A percentile compares a stretch with the other conserved stretches of the same genome.
Conservation (phyloP, 2,113 vertebrate species). For the Sialia sialis region DNA sequence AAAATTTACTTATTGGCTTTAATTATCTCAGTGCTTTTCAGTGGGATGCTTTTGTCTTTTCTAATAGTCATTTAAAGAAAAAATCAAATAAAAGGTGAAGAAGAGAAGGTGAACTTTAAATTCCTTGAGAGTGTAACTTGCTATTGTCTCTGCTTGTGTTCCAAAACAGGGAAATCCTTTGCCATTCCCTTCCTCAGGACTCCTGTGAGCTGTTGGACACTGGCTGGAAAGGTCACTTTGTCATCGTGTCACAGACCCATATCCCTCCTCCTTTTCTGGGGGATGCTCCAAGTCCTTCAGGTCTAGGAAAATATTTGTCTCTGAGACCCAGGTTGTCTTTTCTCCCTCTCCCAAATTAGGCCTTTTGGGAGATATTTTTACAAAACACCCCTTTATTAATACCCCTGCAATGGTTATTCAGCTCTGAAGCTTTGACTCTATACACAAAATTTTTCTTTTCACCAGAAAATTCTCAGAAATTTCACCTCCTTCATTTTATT, state of each 20-base stretch:
- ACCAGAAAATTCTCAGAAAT: not conserved
- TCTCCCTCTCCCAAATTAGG: not conserved
- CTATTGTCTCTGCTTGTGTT: not conserved
- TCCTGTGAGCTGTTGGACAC: not conserved
- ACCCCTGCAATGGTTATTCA: not conserved
- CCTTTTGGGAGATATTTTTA: not conserved
- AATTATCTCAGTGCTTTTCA: not conserved
- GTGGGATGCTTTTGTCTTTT: not conserved
- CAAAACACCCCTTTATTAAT: fast-evolving
- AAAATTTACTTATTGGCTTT: not conserved
- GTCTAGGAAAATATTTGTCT: not conserved
- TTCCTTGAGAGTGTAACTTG: not conserved
- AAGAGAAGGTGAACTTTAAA: not conserved
- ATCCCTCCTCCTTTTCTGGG: not conserved
- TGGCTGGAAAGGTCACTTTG: not conserved
- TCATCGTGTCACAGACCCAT: fast-evolving
- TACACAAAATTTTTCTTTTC: not conserved
- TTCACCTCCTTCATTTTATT: not conserved
- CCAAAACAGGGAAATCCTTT: not conserved
- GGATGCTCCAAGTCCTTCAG: not conserved
- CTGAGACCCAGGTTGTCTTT: not conserved
- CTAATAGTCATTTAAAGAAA: not conserved
- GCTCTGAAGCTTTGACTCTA: not conserved
- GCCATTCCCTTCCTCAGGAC: not conserved
- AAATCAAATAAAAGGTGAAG: fast-evolving